Conservation (phyloP, 2,797 vertebrate species). For the Glyptemys insculpta region DNA sequence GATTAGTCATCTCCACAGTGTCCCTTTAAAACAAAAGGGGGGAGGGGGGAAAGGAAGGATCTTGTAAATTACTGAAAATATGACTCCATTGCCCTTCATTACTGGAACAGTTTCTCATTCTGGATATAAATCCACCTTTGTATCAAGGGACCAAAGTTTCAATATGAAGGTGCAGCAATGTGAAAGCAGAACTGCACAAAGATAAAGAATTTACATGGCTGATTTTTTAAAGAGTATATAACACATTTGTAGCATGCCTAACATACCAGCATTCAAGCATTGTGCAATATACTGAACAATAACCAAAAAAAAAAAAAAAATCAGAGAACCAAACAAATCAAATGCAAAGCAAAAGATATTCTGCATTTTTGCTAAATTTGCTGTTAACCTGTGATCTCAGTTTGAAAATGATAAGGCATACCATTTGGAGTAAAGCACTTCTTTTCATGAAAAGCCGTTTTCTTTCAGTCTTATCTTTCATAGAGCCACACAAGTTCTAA, state of each 20-base stretch:
- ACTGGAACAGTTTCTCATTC: slow-evolving; percentile 51
- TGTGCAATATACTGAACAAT: background rate
- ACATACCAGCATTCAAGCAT: background rate
- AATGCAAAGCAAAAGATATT: background rate
- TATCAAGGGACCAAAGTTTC: background rate
- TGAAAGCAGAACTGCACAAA: background rate
- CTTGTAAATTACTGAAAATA: slow-evolving; percentile 57
- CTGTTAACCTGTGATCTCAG: slow-evolving; percentile 34
- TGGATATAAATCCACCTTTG: slow-evolving; percentile 43
- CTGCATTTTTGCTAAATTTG: background rate
- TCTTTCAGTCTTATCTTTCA: slow-evolving; percentile 11
- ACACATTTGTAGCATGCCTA: background rate
- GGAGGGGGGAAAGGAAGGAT: slow-evolving; percentile 31
- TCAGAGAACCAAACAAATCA: slow-evolving; percentile 8
- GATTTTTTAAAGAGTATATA: slow-evolving; percentile 3
- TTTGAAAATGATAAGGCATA: slow-evolving; percentile 27
- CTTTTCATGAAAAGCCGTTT: slow-evolving; percentile 32
- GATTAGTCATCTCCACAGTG: slow-evolving; percentile 29
- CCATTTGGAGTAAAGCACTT: background rate
- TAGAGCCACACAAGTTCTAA: slow-evolving; percentile 24
- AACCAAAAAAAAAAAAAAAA: slow-evolving; percentile 4
- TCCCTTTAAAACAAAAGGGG: slow-evolving; percentile 55
- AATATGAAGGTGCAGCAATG: background rate
- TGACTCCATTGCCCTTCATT: slow-evolving; percentile 47
- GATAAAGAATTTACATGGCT: background rate